A percentile compares a stretch with the other conserved stretches of the same genome.
phyloP scores from a whole-genome alignment of 2,113 vertebrate genomes.

The Gobiocypris rarus region DNA sequence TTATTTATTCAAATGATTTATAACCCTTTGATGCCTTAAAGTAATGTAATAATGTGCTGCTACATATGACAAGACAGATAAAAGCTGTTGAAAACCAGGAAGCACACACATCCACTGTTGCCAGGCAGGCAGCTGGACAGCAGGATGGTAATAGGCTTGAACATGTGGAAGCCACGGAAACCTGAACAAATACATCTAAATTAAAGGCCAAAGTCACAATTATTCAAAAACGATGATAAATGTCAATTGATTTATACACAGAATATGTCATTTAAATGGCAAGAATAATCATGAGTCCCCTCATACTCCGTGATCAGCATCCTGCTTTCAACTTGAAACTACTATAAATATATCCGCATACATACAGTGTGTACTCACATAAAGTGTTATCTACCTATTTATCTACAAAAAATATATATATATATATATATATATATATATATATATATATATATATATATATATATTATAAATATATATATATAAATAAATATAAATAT shows the following conservation, averaged over 20 bases:
- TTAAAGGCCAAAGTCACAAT: constrained; percentile 17
- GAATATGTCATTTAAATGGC: neutral
- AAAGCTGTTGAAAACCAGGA: neutral
- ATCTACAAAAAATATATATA: too few relatives aligned
- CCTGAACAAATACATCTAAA: constrained; percentile 7
- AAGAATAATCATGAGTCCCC: neutral
- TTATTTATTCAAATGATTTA: neutral
- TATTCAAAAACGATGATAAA: constrained; percentile 21
- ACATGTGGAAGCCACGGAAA: neutral
- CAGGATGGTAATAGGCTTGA: neutral
- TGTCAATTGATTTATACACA: neutral
- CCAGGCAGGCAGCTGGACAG: neutral
- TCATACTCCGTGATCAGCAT: neutral
- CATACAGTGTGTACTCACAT: too few relatives aligned
- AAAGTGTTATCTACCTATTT: neutral
- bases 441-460: too few relatives aligned
- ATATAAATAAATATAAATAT: too few relatives aligned
- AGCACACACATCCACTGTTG: neutral
- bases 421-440: too few relatives aligned
- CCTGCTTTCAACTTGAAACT: neutral
- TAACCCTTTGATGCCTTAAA: neutral
- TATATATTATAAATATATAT: too few relatives aligned
- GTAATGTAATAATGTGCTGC: neutral
- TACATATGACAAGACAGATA: neutral
- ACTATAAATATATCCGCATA: neutral